These are phyloP conservation scores for Dipodomys merriami DNA, from an alignment of 2,113 vertebrate genomes.

Conservation along the genomic window DNA sequence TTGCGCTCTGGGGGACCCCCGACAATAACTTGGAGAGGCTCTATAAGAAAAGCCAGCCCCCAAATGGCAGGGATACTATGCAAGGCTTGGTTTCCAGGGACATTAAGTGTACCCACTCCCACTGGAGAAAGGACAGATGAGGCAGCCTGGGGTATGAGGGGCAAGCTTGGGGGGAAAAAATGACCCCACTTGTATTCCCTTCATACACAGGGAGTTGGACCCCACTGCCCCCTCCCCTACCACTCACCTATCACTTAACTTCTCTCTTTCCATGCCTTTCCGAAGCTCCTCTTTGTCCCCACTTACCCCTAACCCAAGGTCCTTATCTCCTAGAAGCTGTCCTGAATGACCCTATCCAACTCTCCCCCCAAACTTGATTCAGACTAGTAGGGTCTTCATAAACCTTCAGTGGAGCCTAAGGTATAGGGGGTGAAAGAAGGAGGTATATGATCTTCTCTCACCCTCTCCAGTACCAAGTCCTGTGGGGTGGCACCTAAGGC, in stretches of 20 bases:
- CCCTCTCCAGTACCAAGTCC: background rate
- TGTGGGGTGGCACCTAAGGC: background rate
- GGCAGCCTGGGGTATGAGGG: background rate
- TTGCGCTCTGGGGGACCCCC: background rate
- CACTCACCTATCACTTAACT: background rate
- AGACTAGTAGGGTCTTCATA: background rate
- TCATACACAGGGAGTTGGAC: background rate
- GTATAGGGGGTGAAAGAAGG: background rate
- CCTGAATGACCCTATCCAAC: background rate
- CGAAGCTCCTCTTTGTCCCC: background rate
- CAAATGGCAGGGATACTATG: background rate
- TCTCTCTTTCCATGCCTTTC: background rate
- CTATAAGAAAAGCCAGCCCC: background rate
- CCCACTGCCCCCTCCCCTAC: background rate
- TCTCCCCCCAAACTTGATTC: conserved; percentile 18
- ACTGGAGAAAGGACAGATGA: background rate
- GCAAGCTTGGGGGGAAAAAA: background rate
- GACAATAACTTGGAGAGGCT: conserved; percentile 30
- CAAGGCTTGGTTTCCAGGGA: background rate
- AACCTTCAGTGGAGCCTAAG: background rate
- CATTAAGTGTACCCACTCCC: background rate
- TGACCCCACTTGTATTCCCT: background rate
- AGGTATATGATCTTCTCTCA: background rate
- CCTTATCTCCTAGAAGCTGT: background rate
- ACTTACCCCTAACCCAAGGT: background rate